Base-by-base conservation (phyloP, 2,797 vertebrate species). In the Diceros bicornis region DNA sequence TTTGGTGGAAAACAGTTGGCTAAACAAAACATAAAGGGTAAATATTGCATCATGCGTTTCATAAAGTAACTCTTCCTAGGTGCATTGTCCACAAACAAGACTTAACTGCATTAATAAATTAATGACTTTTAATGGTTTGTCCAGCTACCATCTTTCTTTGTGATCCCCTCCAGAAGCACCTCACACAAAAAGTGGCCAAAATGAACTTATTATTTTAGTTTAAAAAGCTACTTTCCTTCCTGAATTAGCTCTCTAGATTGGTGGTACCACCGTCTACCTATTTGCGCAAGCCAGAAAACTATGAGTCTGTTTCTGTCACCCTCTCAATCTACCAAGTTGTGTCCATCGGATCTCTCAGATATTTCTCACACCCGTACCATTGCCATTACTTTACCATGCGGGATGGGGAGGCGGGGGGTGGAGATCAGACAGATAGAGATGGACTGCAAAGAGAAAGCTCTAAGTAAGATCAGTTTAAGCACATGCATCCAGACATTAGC, bases 191-290 rank as follows among this genome's bases (percentile, higher is more conserved):
- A 17, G n/a, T 79, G 20, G 62, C 47, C 52, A 47, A 81, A 85
- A 69, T 5, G 5, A 89, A 75, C 50, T 83, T 37, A 90, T 34
- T 68, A 61, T 86, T 85, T 85, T 66, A 90, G 44, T 74, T 94
- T 14, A 37, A 85, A 93, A 66, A 47, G 44, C 25, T 55, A 34
- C 0, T 34, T 81, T 91, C 25, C n/a, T 62, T 62, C 34, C 23
- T 91, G 21, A 88, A 84, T 72, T 79, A 61, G 72, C 25, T 72
- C 29, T 88, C 71, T 91, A 66, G 47, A 41, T 57, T 88, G 37
- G 18, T 91, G 32, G 44, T 41, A 72, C 47, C 41, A 75, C 9
- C 74, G 81, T 41, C 86, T 75, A 97, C 23, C 50, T 32, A 66
- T 72, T 62, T 94, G 50, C 64, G 23, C n/a, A 66, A 87, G 34